These are phyloP conservation scores for Sinelater perroti DNA, from an alignment of 2,888 invertebrate species.

Conservation along the genomic window DNA sequence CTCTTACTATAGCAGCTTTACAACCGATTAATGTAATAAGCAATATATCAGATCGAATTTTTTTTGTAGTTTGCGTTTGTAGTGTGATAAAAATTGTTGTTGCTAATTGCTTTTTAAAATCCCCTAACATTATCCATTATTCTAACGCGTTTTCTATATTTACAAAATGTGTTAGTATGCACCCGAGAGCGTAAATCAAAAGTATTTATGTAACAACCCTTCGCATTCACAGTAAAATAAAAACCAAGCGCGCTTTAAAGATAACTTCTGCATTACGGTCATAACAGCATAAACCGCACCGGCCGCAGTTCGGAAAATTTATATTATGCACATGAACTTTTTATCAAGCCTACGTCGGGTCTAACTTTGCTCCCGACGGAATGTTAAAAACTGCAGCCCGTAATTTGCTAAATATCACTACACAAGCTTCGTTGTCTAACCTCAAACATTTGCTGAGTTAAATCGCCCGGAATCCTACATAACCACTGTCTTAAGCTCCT, in stretches of 20 bases:
- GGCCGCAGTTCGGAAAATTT: conserved; percentile 13
- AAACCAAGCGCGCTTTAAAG: neutral
- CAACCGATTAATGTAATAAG: too few species aligned
- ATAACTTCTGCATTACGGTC: neutral
- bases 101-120: too few species aligned
- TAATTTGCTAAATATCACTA: conserved; percentile 19
- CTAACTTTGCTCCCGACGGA: conserved; percentile 1
- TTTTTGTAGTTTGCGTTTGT: too few species aligned
- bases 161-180: too few species aligned
- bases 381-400: conserved; percentile 6
- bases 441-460: conserved; percentile 46
- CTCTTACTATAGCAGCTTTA: too few species aligned
- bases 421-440: conserved; percentile 38
- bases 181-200: too few species aligned
- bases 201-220: neutral
- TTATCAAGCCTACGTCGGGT: conserved; percentile 10
- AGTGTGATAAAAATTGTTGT: too few species aligned
- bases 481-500: conserved; percentile 46
- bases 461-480: conserved; percentile 47
- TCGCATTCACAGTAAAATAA: neutral
- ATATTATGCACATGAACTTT: conserved; percentile 9
- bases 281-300: conserved; percentile 7
- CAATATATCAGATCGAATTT: too few species aligned
- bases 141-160: too few species aligned
- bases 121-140: too few species aligned